Base-by-base conservation (phyloP, 1,140 invertebrate species). In the Drosophila pseudoananassae region DNA sequence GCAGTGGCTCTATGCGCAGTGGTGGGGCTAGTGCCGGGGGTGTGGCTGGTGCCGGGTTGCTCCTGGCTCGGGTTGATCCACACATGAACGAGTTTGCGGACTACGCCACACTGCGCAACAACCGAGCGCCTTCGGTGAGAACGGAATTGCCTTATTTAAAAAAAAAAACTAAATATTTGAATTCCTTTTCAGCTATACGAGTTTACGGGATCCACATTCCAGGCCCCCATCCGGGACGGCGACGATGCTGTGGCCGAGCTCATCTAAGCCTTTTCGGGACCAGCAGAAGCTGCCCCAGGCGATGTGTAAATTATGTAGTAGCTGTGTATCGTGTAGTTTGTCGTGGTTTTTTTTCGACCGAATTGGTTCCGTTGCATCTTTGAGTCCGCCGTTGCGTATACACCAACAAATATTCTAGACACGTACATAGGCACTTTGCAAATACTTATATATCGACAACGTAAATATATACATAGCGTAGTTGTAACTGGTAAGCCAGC, bases 191-290 rank as follows among this genome's bases (percentile, higher is more conserved):
- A 92, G 72, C 80, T 80, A 53, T 88, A 84, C 91, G 90, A 91
- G 93, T 94, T 83, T 61, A 95, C 94, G 92, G 95, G 95, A 20
- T 95, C 95, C 54, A 96, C 95, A 66, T 96, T 96, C 75, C 95
- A 96, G 92, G 94, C 94, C 50, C 94, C 94, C 78, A 94, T 95
- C 80, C 93, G 94, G 71, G 94, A 95, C 73, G 94, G 94, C 17
- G 94, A 95, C 76, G 94, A 94, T 31, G 94, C 95, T 71, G 94
- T 95, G 60, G 94, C 95, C 58, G 95, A 95, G 91, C 92, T 96
- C 73, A 94, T 95, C 80, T 95, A 94, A 93, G 65, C 49, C 6
- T 20, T 33, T 27, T 23, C 43, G 52, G 51, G 31, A 63, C 14
- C 6, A 31, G 17, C 47, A 8, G 27, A 27, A 57, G 51, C 55